Conservation (phyloP, 2,888 invertebrate species). For the Lepeophtheirus nordmannii region DNA sequence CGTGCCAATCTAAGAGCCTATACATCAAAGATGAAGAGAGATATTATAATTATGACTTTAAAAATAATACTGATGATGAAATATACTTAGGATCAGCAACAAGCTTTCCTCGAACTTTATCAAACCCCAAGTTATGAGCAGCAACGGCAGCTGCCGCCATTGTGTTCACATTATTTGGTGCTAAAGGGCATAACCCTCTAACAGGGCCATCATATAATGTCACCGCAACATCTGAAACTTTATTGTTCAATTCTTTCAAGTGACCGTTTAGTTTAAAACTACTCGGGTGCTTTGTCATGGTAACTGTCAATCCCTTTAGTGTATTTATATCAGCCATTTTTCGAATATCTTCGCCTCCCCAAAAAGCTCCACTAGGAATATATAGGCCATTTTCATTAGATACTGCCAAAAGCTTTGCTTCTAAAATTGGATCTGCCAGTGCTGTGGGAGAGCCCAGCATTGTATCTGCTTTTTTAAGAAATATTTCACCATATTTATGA, state of each 20-base stretch:
- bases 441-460: conserved; percentile 43
- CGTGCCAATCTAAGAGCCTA: conserved; percentile 39
- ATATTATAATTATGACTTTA: not conserved
- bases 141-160: conserved; percentile 43
- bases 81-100: conserved; percentile 39
- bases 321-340: conserved; percentile 41
- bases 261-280: conserved; percentile 38
- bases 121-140: conserved; percentile 40
- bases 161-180: conserved; percentile 44
- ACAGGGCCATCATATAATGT: conserved; percentile 41
- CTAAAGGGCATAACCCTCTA: conserved; percentile 39
- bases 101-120: conserved; percentile 36
- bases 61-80: not conserved
- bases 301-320: conserved; percentile 38
- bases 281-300: conserved; percentile 41
- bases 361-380: conserved; percentile 41
- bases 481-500: conserved; percentile 34
- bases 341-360: conserved; percentile 42
- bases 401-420: conserved; percentile 29
- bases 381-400: conserved; percentile 34
- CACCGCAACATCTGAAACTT: conserved; percentile 30
- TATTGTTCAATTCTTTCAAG: conserved; percentile 35
- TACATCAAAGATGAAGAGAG: conserved; percentile 5
- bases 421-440: conserved; percentile 35
- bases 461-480: conserved; percentile 37